phyloP scores from a whole-genome alignment of 1,140 invertebrate genomes.

The Belonocnema kinseyi region DNA sequence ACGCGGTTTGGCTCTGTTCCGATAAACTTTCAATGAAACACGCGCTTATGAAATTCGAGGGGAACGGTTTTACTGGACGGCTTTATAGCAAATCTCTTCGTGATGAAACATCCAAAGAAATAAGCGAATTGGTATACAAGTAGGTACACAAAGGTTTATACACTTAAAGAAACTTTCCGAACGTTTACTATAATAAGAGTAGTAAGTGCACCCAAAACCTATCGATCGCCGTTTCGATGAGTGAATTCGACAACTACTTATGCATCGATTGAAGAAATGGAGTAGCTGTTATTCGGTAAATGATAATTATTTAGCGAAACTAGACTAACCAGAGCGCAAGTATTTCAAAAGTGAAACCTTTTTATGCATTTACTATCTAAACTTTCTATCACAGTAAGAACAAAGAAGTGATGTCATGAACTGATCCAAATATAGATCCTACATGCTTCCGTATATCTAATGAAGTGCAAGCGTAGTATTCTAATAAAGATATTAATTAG shows the following conservation, averaged over 20 bases:
- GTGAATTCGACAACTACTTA: slow-evolving; percentile 5
- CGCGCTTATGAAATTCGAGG: not conserved
- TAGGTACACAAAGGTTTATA: not conserved
- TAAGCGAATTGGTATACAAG: not conserved
- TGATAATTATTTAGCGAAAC: not conserved
- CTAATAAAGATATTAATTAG: slow-evolving; percentile 65
- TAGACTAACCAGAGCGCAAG: not conserved
- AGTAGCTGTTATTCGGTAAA: not conserved
- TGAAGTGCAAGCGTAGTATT: slow-evolving; percentile 67
- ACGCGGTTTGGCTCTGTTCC: not conserved
- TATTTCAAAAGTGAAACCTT: not conserved
- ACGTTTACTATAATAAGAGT: not conserved
- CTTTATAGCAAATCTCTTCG: not conserved
- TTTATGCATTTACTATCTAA: not conserved
- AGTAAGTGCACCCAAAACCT: slow-evolving; percentile 1
- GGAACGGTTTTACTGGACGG: not conserved
- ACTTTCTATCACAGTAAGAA: not conserved
- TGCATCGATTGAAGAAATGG: not conserved
- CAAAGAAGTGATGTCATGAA: not conserved
- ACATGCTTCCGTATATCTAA: slow-evolving; percentile 68
- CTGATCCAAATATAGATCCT: slow-evolving; percentile 46
- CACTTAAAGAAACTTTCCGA: not conserved
- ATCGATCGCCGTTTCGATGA: slow-evolving; percentile 26
- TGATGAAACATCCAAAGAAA: not conserved
- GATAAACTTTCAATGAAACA: slow-evolving; percentile 6